Conservation (phyloP, 1,140 invertebrate genomes). For the Lucilia cuprina region DNA sequence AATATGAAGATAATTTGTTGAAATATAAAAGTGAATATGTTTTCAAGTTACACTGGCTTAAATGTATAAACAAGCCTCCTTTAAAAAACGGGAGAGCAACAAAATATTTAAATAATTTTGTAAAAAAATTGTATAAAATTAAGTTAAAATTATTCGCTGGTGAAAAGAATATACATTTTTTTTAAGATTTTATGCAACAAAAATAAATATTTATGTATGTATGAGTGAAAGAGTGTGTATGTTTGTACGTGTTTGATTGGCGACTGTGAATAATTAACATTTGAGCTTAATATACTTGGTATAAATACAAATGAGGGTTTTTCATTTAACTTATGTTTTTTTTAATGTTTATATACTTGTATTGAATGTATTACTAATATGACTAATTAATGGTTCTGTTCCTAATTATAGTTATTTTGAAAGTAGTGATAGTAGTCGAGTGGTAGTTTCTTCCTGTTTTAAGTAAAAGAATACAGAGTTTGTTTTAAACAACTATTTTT, state of each 20-base stretch:
- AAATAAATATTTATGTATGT: not conserved
- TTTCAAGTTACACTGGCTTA: not conserved
- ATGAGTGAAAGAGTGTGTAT: not conserved
- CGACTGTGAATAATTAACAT: constrained; percentile 20
- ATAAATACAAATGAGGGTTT: constrained; percentile 24
- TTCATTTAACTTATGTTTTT: not conserved
- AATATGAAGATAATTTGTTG: too few relatives aligned
- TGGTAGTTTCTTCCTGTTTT: not conserved
- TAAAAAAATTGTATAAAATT: not conserved
- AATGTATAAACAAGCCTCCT: not conserved
- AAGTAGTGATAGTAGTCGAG: not conserved
- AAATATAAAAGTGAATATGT: too few relatives aligned
- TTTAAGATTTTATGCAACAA: not conserved
- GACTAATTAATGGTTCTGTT: not conserved
- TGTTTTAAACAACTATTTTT: constrained; percentile 17
- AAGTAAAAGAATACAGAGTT: not conserved
- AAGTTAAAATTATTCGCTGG: too few relatives aligned
- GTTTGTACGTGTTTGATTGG: not conserved
- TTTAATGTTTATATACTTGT: too few relatives aligned
- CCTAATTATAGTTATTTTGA: not conserved
- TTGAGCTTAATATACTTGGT: constrained; percentile 33
- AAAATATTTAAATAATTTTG: not conserved
- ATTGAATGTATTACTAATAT: not conserved
- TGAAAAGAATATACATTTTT: not conserved
- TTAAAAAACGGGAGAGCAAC: not conserved